Base-by-base conservation (phyloP, 2,888 invertebrate species). In the Cosmorhoe ocellata region DNA sequence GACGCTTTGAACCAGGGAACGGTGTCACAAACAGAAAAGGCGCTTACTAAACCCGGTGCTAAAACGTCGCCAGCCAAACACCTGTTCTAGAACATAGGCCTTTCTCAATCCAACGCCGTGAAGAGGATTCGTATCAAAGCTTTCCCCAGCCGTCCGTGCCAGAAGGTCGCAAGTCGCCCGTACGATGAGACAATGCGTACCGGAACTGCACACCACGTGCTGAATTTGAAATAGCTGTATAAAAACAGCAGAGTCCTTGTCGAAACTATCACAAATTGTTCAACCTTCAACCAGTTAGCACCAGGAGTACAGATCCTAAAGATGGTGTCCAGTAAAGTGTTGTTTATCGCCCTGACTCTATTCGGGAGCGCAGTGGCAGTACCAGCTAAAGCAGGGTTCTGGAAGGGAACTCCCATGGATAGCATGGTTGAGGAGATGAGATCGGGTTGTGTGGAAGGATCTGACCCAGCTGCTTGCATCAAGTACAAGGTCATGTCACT, bases 401-500 rank as follows among this genome's bases (percentile, higher is more conserved):
- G 93, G 94, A 93, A 93, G 68, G 93, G 92, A 56, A 93, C 93
- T 10, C 91, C 93, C 64, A 92, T 95, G 91, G 94, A 95, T 69
- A 89, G 92, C 44, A 91, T 94, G 85, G 93, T 96, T 38, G 94
- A 94, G 70, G 95, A 95, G 81, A 95, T 95, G 91, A 92, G 93
- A 72, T 91, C 91, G 47, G 93, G 94, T 72, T 96, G 96, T 79
- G 91, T 92, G 31, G 93, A 93, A 66, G 94, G 94, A 64, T 93
- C 93, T 64, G 95, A 96, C 77, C 94, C 95, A 12, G 91, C 95
- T 49, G 94, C 95, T 59, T 96, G 96, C 85, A 93, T 96, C 83
- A 96, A 96, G 82, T 95, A 93, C 90, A 95, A 95, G 79, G 94
- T 95, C 58, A 93, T 96, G 91, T 93, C 94, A 58, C 91, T 95